These are phyloP conservation scores for Eilema depressum DNA, from an alignment of 2,888 invertebrate genomes.

Conservation along the genomic window DNA sequence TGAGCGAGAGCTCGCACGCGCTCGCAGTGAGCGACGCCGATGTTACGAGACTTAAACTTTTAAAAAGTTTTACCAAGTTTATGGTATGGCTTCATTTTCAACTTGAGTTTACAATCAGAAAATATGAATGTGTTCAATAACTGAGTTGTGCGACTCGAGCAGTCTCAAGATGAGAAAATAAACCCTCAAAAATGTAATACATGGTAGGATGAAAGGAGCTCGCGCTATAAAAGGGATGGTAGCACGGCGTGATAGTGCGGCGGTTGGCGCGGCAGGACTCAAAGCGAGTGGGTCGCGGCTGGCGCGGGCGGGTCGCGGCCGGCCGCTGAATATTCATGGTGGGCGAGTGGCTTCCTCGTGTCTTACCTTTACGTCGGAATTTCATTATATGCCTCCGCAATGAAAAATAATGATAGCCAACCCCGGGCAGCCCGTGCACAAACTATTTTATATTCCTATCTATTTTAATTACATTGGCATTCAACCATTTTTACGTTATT, in stretches of 20 bases:
- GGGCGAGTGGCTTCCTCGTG: conserved; percentile 12
- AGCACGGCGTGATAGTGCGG: neutral
- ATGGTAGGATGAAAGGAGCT: neutral
- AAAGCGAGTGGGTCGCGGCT: conserved; percentile 12
- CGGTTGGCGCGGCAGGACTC: neutral
- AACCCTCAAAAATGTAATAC: no score
- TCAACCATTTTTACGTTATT: no score
- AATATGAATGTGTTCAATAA: neutral
- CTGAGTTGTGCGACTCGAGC: neutral
- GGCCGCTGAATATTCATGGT: conserved; percentile 14
- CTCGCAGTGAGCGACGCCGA: neutral
- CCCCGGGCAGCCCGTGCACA: neutral
- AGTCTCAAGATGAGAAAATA: no score
- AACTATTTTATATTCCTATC: no score
- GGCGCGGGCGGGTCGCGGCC: neutral
- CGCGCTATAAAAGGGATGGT: neutral
- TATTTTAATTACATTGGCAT: no score
- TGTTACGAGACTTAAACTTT: neutral
- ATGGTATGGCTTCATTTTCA: neutral
- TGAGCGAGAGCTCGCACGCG: neutral
- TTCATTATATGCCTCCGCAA: neutral
- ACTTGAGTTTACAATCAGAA: neutral
- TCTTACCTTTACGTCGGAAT: conserved; percentile 5
- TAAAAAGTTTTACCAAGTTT: neutral
- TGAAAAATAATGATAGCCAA: conserved; percentile 10